A percentile compares a stretch with the other conserved stretches of the same genome.
These are phyloP conservation scores for Neoarius graeffei DNA, from an alignment of 2,113 vertebrate species.

Conservation along the genomic window DNA sequence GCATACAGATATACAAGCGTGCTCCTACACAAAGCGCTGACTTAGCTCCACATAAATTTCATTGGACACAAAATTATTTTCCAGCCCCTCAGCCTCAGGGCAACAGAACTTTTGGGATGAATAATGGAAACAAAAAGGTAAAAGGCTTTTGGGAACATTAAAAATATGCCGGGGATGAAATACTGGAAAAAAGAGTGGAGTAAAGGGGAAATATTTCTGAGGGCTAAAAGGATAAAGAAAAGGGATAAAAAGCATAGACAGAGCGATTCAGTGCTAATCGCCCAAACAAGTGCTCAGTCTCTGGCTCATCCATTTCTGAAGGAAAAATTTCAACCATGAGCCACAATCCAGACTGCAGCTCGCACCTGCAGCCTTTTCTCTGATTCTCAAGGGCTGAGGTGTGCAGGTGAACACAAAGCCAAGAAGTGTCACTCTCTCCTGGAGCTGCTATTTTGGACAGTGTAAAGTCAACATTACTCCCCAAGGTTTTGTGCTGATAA, in stretches of 20 bases:
- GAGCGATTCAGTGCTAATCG: background rate
- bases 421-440: conserved; percentile 58
- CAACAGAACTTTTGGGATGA: conserved; percentile 72
- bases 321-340: conserved; percentile 22
- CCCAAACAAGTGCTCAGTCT: background rate
- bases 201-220: conserved; percentile 48
- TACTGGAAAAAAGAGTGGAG: conserved; percentile 64
- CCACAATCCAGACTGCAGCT: conserved; percentile 15
- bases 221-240: conserved; percentile 40
- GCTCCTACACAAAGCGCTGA: conserved; percentile 40
- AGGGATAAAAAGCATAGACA: background rate
- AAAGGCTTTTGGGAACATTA: conserved; percentile 73
- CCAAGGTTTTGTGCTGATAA: conserved; percentile 75
- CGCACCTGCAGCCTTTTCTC: conserved; percentile 32
- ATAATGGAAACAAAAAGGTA: conserved; percentile 77
- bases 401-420: conserved; percentile 43
- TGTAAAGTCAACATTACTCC: conserved; percentile 73
- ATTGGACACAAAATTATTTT: conserved; percentile 72
- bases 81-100: conserved; percentile 67
- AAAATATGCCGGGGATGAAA: conserved; percentile 72
- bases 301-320: background rate
- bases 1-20: conserved; percentile 41
- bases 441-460: conserved; percentile 71
- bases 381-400: conserved; percentile 10
- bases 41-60: conserved; percentile 70